Conservation (phyloP, 2,888 invertebrate species). For the Neelides folsomi region DNA sequence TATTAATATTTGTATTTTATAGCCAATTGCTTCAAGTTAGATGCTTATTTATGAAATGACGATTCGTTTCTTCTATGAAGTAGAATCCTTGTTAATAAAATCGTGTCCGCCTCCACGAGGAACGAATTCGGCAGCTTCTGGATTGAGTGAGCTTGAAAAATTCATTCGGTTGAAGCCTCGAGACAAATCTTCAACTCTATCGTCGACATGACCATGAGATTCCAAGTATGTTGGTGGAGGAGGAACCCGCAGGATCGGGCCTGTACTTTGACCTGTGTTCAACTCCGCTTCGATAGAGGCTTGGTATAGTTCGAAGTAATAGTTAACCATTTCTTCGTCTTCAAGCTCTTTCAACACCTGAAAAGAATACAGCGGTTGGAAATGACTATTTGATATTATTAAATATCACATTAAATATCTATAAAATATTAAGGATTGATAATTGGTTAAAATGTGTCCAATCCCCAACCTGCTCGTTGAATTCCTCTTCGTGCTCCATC, state of each 20-base stretch:
- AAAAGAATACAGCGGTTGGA: conserved; percentile 5
- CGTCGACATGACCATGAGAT: not conserved
- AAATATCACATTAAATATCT: conserved; percentile 10
- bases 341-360: conserved; percentile 73
- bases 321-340: conserved; percentile 75
- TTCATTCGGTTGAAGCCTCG: conserved; percentile 19
- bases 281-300: conserved; percentile 47
- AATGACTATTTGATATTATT: conserved; percentile 3
- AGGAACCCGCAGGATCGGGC: conserved; percentile 17
- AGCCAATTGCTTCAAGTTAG: not conserved
- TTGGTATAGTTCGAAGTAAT: conserved; percentile 52
- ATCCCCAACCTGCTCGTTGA: conserved; percentile 63
- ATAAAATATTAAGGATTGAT: not conserved
- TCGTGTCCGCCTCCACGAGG: conserved; percentile 39
- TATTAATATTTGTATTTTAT: conserved; percentile 1
- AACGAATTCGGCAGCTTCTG: conserved; percentile 72
- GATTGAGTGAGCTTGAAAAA: conserved; percentile 59
- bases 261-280: conserved; percentile 27
- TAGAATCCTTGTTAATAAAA: no score
- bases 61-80: not conserved
- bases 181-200: conserved; percentile 20
- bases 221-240: conserved; percentile 13
- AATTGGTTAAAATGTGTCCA: not conserved
- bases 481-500: conserved; percentile 91
- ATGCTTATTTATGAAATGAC: not conserved